Evolutionary conservation across 2,797 vertebrate genomes (phyloP).

Genomic region (Eurystomus glaucurus): DNA sequence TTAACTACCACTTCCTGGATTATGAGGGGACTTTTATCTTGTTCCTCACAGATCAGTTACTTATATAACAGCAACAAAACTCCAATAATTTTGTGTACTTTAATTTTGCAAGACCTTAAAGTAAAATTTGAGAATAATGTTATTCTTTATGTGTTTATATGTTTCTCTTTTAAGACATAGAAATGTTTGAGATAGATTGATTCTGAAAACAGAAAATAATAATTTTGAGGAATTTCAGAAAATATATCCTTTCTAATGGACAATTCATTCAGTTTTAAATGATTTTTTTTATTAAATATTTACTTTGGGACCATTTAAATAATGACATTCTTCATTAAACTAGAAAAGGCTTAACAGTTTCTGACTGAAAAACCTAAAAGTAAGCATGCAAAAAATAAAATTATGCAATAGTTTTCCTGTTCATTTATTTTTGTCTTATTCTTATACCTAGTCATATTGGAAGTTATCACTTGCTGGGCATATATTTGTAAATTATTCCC

Average conservation of each 20-base stretch:
- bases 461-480: neutral
- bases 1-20: no score
- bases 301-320: neutral
- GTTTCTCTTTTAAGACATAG: neutral
- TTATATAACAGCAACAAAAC: neutral
- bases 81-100: neutral
- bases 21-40: neutral
- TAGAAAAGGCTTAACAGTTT: neutral
- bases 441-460: neutral
- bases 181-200: neutral
- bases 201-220: neutral
- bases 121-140: neutral
- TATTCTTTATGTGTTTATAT: neutral
- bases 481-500: neutral
- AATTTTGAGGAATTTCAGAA: neutral
- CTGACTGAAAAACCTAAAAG: neutral
- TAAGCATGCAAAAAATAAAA: neutral
- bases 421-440: neutral
- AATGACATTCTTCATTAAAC: neutral
- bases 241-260: neutral
- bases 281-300: neutral
- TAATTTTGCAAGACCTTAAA: neutral
- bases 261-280: slow-evolving; percentile 24
- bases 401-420: neutral
- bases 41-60: neutral